Base-by-base conservation (phyloP, 2,888 invertebrate genomes). In the Scaptomyza parva region DNA sequence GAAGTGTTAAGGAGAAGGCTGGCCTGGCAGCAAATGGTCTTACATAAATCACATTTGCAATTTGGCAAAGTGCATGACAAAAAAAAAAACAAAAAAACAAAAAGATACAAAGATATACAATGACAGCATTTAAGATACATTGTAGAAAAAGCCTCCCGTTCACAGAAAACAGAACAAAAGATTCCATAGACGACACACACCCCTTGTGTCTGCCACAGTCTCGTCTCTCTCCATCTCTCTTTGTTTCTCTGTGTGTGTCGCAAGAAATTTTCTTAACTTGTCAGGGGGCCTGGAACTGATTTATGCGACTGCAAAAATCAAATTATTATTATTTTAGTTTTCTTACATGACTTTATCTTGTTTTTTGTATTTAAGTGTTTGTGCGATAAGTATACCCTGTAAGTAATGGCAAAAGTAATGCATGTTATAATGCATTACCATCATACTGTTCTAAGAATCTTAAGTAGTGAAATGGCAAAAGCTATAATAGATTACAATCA, bases 21-120 rank as follows among this genome's bases (percentile, higher is more conserved):
- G 79, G 67, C 67, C 67, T 28, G 64, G 66, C 37, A 30, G 47
- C 55, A 77, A 77, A 68, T 75, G 58, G 44, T 61, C 39, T 45
- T 55, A 14, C 65, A 82, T 87, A 87, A 82, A 82, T 82, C 88
- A 85, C 68, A 85, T 85, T 83, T 66, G 83, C 83, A 83, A 87
- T 82, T 82, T 83, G 88, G 79, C 88, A 87, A 71, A 87, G 88
- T 87, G 87, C 82, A 86, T 53, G 67, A 39, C 51, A 41, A 57
- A n/a, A n/a, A n/a, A n/a, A n/a, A n/a, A n/a, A n/a, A n/a, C n/a
- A n/a, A n/a, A n/a, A n/a, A n/a, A n/a, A n/a, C n/a, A n/a, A n/a
- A 55, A 47, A 51, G 50, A 67, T 33, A 47, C 35, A 57, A 45
- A 61, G 65, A 67, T 55, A 67, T 55, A 77, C 66, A 58, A 59